A percentile compares a stretch with the other conserved stretches of the same genome.
Conservation (phyloP, 1,140 invertebrate species). For the Holcopasites calliopsidis region DNA sequence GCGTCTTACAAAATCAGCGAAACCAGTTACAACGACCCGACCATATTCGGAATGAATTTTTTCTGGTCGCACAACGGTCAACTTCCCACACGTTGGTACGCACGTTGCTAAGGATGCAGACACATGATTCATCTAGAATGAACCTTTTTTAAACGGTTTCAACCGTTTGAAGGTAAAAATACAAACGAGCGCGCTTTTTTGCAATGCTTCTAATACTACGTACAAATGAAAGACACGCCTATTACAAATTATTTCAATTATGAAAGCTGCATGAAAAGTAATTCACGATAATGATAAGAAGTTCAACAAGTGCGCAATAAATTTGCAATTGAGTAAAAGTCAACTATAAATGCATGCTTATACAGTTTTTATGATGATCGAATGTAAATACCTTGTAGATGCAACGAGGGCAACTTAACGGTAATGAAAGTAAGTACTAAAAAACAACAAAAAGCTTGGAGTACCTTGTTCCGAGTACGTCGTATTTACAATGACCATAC, state of each 20-base stretch:
- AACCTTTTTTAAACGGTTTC: constrained; percentile 53
- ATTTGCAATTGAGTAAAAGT: too few species aligned
- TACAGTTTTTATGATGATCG: too few species aligned
- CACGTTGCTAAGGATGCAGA: constrained; percentile 39
- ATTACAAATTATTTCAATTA: background rate
- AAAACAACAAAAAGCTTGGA: background rate
- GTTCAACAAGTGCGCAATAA: background rate
- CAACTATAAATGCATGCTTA: too few species aligned
- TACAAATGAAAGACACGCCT: background rate
- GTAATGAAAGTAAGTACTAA: background rate
- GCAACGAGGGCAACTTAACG: too few species aligned
- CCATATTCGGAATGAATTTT: constrained; percentile 65
- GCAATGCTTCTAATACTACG: background rate
- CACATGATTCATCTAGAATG: constrained; percentile 66
- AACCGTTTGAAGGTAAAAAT: constrained; percentile 5
- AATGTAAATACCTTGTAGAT: too few species aligned
- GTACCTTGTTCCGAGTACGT: background rate
- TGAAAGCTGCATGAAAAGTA: background rate
- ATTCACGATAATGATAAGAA: background rate
- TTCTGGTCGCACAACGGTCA: constrained; percentile 51
- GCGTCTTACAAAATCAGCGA: constrained; percentile 23
- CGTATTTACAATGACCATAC: constrained; percentile 7
- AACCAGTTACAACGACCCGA: constrained; percentile 60
- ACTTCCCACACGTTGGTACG: constrained; percentile 56
- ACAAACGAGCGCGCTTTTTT: too few species aligned